Base-by-base conservation (phyloP, 2,797 vertebrate genomes). In the Lacerta bilineata region DNA sequence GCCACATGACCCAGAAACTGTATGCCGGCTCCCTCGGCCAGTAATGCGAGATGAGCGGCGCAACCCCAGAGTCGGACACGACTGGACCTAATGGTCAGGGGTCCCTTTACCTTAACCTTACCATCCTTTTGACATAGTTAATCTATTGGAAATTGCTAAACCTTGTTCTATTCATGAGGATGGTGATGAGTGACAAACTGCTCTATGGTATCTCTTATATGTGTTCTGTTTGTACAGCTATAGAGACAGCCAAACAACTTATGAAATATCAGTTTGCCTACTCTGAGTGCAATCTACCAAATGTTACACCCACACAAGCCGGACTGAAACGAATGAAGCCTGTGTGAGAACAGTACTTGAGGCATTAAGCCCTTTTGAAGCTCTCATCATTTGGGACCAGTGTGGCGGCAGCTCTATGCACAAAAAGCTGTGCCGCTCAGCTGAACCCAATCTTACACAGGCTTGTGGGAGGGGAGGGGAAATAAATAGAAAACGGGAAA, bases 341-440 rank as follows among this genome's bases (percentile, higher is more conserved):
- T 5, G 75, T 1, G 80, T 41, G 2, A 86, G 90, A 86, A 87
- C 39, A 75, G 36, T 36, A 55, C 55, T 82, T 15, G 50, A 75
- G 27, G 50, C 69, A 74, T 75, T 75, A 33, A 87, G 55, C 50
- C 36, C 79, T 81, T 50, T 81, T 81, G 78, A 81, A 74, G 72
- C 33, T 43, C 78, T 87, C 68, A 66, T 82, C 71, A 82, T 75
- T 39, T 81, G 29, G 50, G 55, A 46, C 69, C 86, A 87, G 50
- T 20, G 23, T 74, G 33, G 27, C 69, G 61, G 41, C 36, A 13
- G 15, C 10, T 29, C 36, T 74, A 8, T 87, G 68, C 64, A 46
- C 79, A 75, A 82, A 87, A 20, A 81, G 36, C 79, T 59, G 10
- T 43, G 33, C 78, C 33, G 69, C 50, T 81, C 78, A 87, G 15